Conservation (phyloP, 2,888 invertebrate species). For the Diachrysia chrysitis region DNA sequence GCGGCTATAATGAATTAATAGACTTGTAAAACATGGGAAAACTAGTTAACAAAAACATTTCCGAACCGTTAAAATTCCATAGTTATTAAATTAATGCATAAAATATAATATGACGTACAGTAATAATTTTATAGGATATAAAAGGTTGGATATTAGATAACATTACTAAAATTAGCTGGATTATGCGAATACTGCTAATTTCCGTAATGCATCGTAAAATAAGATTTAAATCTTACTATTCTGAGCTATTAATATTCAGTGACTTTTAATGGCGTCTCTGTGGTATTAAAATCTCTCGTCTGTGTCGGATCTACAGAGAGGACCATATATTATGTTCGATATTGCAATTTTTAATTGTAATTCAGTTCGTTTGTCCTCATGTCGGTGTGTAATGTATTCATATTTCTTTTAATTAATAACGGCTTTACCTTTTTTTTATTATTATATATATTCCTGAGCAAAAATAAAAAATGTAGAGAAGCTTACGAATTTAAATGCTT, state of each 20-base stretch:
- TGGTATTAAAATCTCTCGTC: constrained; percentile 23
- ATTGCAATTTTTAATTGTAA: constrained; percentile 52
- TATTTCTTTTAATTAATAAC: constrained; percentile 23
- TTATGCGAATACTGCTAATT: constrained; percentile 31
- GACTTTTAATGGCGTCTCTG: constrained; percentile 25
- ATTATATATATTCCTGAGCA: no score
- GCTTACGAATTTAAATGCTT: no score
- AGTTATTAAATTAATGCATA: constrained; percentile 22
- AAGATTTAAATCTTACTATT: constrained; percentile 19
- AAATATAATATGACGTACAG: constrained; percentile 9
- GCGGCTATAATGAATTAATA: neutral
- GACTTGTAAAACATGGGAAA: neutral
- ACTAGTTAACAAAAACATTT: neutral
- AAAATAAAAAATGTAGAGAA: no score
- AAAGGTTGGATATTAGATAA: constrained; percentile 33
- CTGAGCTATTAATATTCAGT: constrained; percentile 44
- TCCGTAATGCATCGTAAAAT: constrained; percentile 21
- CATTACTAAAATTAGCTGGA: constrained; percentile 30
- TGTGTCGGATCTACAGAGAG: constrained; percentile 11
- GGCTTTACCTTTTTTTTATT: constrained; percentile 18
- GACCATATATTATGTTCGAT: constrained; percentile 23
- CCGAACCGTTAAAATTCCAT: constrained; percentile 16
- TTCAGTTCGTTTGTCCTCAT: constrained; percentile 44
- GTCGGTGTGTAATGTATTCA: constrained; percentile 33
- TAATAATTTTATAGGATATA: constrained; percentile 29